phyloP scores from a whole-genome alignment of 1,140 invertebrate species.

The Pinna nobilis region DNA sequence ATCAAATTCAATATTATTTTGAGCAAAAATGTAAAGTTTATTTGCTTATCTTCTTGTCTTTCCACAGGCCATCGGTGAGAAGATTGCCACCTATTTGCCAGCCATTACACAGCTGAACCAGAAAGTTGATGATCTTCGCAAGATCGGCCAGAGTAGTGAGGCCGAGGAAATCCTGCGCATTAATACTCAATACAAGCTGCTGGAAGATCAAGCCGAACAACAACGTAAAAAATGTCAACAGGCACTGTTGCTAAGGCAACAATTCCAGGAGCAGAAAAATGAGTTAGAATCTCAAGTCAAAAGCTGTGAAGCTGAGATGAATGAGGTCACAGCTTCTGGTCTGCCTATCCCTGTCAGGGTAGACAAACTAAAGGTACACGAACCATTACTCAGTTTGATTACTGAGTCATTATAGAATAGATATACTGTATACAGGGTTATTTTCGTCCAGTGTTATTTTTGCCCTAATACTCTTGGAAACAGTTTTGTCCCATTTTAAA shows the following conservation, averaged over 20 bases:
- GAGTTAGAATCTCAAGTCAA: conserved; percentile 91
- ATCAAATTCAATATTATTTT: too few species aligned
- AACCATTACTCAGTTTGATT: too few species aligned
- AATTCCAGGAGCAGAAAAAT: conserved; percentile 88
- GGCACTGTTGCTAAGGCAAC: conserved; percentile 86
- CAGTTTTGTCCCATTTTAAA: too few species aligned
- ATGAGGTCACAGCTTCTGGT: conserved; percentile 88
- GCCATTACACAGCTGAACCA: conserved; percentile 58
- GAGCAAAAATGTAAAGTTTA: too few species aligned
- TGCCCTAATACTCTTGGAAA: too few species aligned
- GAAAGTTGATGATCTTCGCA: conserved; percentile 50
- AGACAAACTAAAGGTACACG: conserved; percentile 83
- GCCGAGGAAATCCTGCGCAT: conserved; percentile 80
- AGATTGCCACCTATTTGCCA: conserved; percentile 55
- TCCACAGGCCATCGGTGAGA: conserved; percentile 54
- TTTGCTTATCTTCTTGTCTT: neutral
- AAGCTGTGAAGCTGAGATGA: conserved; percentile 89
- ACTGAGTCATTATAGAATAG: too few species aligned
- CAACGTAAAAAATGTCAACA: conserved; percentile 77
- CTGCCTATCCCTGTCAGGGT: conserved; percentile 90
- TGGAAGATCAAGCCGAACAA: conserved; percentile 80
- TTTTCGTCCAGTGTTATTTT: too few species aligned
- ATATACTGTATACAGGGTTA: too few species aligned
- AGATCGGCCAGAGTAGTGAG: conserved; percentile 55
- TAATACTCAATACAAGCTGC: conserved; percentile 85